Evolutionary conservation across 2,113 vertebrate genomes (phyloP), one percentile per base, ranked within the genome.

Genomic region (Nothocercus nigrocapillus): DNA sequence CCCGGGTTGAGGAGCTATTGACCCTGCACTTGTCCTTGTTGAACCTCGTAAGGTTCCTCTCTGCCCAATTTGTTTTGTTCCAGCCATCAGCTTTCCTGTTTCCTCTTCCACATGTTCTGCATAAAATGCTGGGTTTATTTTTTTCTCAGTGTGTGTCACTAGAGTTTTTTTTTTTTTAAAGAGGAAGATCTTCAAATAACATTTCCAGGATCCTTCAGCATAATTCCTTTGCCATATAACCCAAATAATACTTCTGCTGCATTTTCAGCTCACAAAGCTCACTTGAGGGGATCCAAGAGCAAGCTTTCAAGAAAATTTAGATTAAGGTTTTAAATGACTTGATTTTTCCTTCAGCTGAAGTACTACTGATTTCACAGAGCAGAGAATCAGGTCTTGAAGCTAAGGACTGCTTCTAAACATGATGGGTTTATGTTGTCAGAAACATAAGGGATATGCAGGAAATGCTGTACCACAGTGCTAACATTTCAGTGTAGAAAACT

Each of bases 191-290:
- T 88, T 47, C 74, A 93, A 58, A 44, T 80, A 76, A 85, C 74
- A 85, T 68, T 79, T 85, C 70, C 66, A 68, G 27, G 16, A 82
- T 78, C 62, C 72, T 93, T 76, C 54, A 38, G 15, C 42, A 34
- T 79, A 53, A 79, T 89, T 93, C 87, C 28, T 89, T 91, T 93
- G 49, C 72, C 34, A 7, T 85, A 75, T 88, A 88, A 47, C 40
- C 72, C 88, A 79, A 82, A 83, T n/a, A 88, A 38, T 45, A n/a
- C 77, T 93, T 66, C 62, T 58, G 63, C 85, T 90, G 45, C 19
- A n/a, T 66, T 93, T 85, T 90, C 42, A 62, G 78, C 63, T 80
- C 85, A 58, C 63, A 53, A 72, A 85, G 63, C 77, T 83, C 7
- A 4, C 72, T 83, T 90, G 36, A 88, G 40, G 56, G 68, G n/a